Conservation (phyloP, 2,888 invertebrate species). For the Philhelius pedissequus region DNA sequence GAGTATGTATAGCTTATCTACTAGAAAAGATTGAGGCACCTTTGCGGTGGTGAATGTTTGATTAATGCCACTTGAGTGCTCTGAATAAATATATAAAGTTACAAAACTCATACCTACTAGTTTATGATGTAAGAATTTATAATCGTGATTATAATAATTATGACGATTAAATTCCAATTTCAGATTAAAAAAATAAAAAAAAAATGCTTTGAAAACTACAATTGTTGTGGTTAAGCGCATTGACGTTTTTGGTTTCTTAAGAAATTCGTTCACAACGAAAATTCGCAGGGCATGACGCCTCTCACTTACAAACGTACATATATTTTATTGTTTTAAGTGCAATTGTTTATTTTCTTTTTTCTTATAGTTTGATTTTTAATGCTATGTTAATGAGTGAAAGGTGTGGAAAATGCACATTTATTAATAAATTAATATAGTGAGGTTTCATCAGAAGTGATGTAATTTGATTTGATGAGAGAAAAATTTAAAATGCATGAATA, state of each 20-base stretch:
- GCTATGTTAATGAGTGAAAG: neutral
- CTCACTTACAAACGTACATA: too few relatives aligned
- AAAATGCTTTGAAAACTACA: neutral
- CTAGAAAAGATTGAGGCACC: neutral
- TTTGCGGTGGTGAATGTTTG: neutral
- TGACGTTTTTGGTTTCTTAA: neutral
- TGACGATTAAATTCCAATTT: neutral
- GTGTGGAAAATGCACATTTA: neutral
- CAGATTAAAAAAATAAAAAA: neutral
- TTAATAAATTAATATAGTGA: neutral
- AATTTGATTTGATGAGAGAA: neutral
- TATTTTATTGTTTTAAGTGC: neutral
- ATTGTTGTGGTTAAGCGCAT: neutral
- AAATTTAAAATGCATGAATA: neutral
- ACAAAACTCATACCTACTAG: neutral
- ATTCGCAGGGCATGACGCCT: neutral
- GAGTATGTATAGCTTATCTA: neutral
- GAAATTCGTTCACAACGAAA: neutral
- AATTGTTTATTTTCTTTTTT: neutral
- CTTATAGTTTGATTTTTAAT: neutral
- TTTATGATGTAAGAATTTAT: conserved; percentile 1
- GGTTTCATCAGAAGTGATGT: neutral
- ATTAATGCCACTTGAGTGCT: neutral
- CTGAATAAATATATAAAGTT: conserved; percentile 7
- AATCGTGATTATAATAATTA: neutral